phyloP scores from a whole-genome alignment of 2,113 vertebrate species.

The Ursus arctos region DNA sequence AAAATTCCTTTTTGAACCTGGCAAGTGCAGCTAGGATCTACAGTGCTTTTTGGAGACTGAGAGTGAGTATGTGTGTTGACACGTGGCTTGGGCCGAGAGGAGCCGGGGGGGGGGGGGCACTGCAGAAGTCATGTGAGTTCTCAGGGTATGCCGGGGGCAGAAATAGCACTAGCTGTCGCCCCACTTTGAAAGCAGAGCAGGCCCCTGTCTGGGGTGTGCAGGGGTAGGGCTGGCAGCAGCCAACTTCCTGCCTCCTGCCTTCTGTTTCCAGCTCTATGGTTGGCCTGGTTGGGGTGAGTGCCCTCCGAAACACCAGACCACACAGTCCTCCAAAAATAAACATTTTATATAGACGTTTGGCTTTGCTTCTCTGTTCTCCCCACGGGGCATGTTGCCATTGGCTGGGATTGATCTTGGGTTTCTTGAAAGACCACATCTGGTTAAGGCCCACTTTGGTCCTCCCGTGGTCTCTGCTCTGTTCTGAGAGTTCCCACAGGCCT shows the following conservation, averaged over 20 bases:
- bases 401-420: neutral
- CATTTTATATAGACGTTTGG: conserved; percentile 64
- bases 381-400: neutral
- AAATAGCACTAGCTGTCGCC: neutral
- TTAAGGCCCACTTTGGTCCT: neutral
- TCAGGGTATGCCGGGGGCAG: neutral
- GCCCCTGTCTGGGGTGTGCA: neutral
- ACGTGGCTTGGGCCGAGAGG: neutral
- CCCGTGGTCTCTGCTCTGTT: neutral
- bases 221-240: neutral
- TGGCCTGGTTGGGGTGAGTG: neutral
- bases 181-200: conserved; percentile 23
- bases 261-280: neutral
- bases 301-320: conserved; percentile 64
- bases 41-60: neutral
- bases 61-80: neutral
- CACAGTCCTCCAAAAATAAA: conserved; percentile 76
- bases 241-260: neutral
- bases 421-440: neutral
- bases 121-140: neutral
- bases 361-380: conserved; percentile 51
- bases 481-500: neutral
- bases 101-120: neutral
- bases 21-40: neutral
- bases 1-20: neutral